These are phyloP conservation scores for Chiloscyllium plagiosum DNA, from an alignment of 2,113 vertebrate species.

Conservation along the genomic window DNA sequence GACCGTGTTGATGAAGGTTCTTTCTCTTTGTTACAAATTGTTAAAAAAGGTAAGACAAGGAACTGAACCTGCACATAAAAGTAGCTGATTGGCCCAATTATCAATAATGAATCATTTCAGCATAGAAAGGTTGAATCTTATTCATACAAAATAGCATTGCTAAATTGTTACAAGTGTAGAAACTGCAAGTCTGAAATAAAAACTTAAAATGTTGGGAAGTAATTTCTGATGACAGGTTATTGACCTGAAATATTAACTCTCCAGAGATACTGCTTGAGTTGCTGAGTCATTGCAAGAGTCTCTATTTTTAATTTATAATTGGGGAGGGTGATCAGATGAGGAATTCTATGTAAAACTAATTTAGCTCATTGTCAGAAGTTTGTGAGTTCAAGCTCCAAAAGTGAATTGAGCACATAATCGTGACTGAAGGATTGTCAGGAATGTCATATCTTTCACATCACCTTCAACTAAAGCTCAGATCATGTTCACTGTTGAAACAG, in stretches of 20 bases:
- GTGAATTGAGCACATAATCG: not conserved
- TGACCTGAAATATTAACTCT: not conserved
- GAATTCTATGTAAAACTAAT: not conserved
- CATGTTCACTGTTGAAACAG: not conserved
- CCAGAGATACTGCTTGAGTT: not conserved
- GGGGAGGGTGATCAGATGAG: not conserved
- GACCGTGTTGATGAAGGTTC: constrained; percentile 68
- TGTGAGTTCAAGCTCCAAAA: not conserved
- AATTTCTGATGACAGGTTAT: not conserved
- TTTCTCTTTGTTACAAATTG: constrained; percentile 77
- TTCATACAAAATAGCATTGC: not conserved
- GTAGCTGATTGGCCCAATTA: not conserved
- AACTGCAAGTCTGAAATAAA: not conserved
- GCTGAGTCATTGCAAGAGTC: not conserved
- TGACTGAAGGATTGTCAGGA: not conserved
- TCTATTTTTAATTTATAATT: not conserved
- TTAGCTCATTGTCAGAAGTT: not conserved
- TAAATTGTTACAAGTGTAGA: not conserved
- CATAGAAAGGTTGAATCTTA: not conserved
- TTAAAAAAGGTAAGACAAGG: constrained; percentile 65
- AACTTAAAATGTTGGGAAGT: not conserved
- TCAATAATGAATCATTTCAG: not conserved
- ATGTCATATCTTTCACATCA: not conserved
- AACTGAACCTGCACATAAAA: not conserved
- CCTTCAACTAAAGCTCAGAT: not conserved